Evolutionary conservation across 30 jellyfish, hydroid and myxozoan genomes (phyloP).

Genomic region (Hydractinia echinata): DNA sequence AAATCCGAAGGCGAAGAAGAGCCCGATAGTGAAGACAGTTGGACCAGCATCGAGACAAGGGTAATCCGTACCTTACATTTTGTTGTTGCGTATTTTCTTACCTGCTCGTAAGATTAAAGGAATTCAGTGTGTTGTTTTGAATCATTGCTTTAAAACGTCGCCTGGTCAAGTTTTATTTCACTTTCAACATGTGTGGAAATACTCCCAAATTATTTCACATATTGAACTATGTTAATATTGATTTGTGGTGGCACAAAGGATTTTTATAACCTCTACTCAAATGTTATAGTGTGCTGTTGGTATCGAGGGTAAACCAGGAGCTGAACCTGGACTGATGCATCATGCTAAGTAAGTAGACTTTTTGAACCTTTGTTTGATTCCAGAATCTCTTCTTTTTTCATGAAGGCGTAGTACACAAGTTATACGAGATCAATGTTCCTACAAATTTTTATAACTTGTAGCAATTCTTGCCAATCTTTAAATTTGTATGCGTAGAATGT

Average conservation of each 20-base stretch:
- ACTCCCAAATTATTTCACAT: neutral
- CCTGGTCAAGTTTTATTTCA: neutral
- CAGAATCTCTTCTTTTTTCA: too few relatives aligned
- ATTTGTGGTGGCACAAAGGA: too few relatives aligned
- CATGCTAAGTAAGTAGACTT: constrained; percentile 48
- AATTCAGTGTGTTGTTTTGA: neutral
- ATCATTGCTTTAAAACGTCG: neutral
- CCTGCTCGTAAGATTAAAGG: neutral
- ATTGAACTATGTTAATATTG: neutral
- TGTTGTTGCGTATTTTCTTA: too few relatives aligned
- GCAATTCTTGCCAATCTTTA: too few relatives aligned
- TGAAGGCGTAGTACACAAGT: too few relatives aligned
- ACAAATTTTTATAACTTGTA: too few relatives aligned
- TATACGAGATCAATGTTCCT: too few relatives aligned
- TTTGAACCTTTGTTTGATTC: neutral
- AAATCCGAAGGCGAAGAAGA: constrained; percentile 57
- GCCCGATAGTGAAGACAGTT: constrained; percentile 62
- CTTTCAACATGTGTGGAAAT: neutral
- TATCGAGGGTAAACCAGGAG: constrained; percentile 78
- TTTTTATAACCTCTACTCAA: neutral
- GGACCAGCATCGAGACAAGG: constrained; percentile 92
- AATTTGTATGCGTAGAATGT: too few relatives aligned
- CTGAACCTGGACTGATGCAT: constrained; percentile 45
- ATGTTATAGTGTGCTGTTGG: constrained; percentile 82
- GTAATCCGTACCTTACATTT: constrained; percentile 13